Conservation (phyloP, 2,888 invertebrate species). For the Elgonia sp. region DNA sequence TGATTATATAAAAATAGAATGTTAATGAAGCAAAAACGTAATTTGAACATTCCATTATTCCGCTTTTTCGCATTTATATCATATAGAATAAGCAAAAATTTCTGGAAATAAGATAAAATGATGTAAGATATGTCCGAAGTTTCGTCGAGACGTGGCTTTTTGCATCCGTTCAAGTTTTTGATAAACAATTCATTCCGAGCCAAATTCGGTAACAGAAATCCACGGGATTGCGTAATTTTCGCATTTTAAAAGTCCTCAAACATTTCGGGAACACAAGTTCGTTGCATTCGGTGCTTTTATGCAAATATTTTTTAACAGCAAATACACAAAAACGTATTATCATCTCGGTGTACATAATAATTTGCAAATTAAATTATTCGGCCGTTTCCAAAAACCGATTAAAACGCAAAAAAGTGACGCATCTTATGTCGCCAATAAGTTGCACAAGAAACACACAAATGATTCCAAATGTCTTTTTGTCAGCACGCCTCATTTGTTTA, state of each 20-base stretch:
- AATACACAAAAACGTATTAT: conserved; percentile 43
- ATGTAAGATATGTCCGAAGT: conserved; percentile 23
- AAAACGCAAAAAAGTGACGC: conserved; percentile 27
- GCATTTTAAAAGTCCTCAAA: conserved; percentile 17
- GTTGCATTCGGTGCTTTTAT: conserved; percentile 47
- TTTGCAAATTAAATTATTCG: conserved; percentile 36
- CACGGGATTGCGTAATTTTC: conserved; percentile 50
- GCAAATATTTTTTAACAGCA: conserved; percentile 54
- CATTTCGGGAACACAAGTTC: conserved; percentile 51
- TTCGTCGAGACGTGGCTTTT: conserved; percentile 24
- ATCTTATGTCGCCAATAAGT: conserved; percentile 4
- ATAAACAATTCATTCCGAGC: conserved; percentile 14
- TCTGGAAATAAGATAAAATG: conserved; percentile 36
- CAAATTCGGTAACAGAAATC: conserved; percentile 20
- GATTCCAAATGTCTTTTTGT: too few relatives aligned
- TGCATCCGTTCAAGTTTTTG: conserved; percentile 1
- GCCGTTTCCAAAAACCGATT: neutral
- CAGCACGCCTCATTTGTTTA: too few relatives aligned
- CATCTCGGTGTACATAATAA: conserved; percentile 20
- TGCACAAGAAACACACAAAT: neutral
- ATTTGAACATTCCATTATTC: neutral
- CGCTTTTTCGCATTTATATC: neutral
- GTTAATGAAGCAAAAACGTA: neutral
- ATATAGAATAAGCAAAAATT: neutral
- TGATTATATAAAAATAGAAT: too few relatives aligned